phyloP scores from a whole-genome alignment of 2,797 vertebrate genomes.

The Trachurus trachurus region DNA sequence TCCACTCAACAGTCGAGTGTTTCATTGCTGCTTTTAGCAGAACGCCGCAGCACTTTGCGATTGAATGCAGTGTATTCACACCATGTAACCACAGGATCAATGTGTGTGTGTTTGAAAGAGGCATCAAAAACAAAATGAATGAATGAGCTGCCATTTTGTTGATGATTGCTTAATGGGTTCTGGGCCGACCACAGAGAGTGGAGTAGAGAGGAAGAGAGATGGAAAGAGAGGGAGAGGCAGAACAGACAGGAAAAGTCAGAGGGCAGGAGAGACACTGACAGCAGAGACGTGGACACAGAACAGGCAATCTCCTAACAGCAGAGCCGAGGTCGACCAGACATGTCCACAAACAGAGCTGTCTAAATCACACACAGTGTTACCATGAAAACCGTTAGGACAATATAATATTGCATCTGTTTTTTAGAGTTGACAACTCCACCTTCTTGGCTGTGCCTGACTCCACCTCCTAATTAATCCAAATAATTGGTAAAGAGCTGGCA shows the following conservation, averaged over 20 bases:
- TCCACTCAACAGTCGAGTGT: conserved; percentile 62
- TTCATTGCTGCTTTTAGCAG: conserved; percentile 66
- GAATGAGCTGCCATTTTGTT: conserved; percentile 43
- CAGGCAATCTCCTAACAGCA: no score
- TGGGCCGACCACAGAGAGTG: no score
- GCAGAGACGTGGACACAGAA: neutral
- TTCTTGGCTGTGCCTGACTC: no score
- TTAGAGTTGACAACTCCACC: no score
- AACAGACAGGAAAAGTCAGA: neutral
- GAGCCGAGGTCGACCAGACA: no score
- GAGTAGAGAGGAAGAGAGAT: neutral
- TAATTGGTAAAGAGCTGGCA: no score
- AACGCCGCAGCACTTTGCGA: conserved; percentile 17
- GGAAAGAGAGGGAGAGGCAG: neutral
- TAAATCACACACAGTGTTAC: no score
- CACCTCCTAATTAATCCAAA: no score
- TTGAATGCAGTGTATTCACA: conserved; percentile 43
- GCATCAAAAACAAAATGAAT: conserved; percentile 18
- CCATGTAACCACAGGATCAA: conserved; percentile 10
- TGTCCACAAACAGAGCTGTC: no score
- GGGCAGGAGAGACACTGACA: neutral
- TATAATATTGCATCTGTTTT: no score
- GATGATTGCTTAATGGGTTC: conserved; percentile 44
- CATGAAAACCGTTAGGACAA: no score
- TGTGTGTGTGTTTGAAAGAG: conserved; percentile 14